Evolutionary conservation across 92 coral and sea anemone species (phyloP).

Genomic region (Paramuricea clavata): DNA sequence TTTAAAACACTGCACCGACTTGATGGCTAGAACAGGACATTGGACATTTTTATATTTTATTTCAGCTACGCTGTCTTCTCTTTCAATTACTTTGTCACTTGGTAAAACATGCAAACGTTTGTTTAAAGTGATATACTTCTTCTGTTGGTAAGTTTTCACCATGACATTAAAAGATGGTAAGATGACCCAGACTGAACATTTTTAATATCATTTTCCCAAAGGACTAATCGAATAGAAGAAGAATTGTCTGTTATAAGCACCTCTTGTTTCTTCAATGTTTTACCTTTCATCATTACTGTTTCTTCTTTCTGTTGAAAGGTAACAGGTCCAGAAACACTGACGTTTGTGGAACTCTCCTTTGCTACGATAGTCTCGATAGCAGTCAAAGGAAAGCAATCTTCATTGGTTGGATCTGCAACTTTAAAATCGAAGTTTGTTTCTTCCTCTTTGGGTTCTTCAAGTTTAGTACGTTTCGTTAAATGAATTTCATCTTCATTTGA

Average conservation of each 20-base stretch:
- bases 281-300: slow-evolving; percentile 3
- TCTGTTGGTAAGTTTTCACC: slow-evolving; percentile 13
- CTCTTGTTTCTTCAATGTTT: slow-evolving; percentile 5
- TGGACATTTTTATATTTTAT: background rate
- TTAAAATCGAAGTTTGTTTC: background rate
- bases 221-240: slow-evolving; percentile 10
- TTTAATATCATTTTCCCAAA: slow-evolving; percentile 16
- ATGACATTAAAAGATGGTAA: background rate
- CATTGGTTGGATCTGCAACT: background rate
- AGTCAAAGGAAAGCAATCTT: background rate
- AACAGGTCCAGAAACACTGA: slow-evolving; percentile 2
- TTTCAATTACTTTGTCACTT: background rate
- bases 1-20: background rate
- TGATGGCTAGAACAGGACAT: background rate
- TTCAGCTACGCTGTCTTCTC: background rate
- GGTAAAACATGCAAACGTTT: background rate
- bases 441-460: background rate
- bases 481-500: slow-evolving; percentile 9
- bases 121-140: slow-evolving; percentile 6
- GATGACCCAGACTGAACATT: background rate
- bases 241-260: background rate
- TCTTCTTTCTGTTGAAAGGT: background rate
- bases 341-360: background rate
- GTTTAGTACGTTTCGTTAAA: background rate
- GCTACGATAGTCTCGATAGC: background rate